Percentiles rank a stretch among this genome's conserved stretches.
Conservation (phyloP, 2,113 vertebrate species). For the Hystrix cristata region DNA sequence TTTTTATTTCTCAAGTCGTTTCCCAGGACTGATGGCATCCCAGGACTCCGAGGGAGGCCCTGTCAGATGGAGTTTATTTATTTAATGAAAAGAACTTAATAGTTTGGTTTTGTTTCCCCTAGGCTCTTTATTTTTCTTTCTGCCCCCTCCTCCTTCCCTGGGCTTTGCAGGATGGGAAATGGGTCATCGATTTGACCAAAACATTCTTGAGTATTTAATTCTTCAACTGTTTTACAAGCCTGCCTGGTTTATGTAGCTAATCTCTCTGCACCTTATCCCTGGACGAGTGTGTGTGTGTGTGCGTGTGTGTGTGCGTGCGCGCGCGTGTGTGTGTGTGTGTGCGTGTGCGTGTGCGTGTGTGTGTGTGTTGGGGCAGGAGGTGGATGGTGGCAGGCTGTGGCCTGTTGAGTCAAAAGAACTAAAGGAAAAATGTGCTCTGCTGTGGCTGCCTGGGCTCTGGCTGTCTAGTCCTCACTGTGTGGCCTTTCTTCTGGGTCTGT, state of each 20-base stretch:
- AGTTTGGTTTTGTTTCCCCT: constrained; percentile 74
- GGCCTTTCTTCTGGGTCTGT: background rate
- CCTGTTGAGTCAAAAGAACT: background rate
- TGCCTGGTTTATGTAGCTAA: constrained; percentile 73
- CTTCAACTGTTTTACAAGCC: constrained; percentile 71
- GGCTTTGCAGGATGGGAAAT: constrained; percentile 64
- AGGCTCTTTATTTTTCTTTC: constrained; percentile 75
- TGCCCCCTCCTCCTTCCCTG: constrained; percentile 26
- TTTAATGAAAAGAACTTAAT: constrained; percentile 79
- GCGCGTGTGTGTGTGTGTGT: background rate
- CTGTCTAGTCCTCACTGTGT: background rate
- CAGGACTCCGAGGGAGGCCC: constrained; percentile 40
- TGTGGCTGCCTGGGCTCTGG: background rate
- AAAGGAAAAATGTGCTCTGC: background rate
- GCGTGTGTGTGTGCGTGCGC: background rate
- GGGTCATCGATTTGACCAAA: constrained; percentile 70
- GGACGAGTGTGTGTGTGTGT: background rate
- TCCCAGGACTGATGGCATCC: constrained; percentile 76
- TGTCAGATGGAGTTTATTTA: constrained; percentile 77
- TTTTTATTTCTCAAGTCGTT: constrained; percentile 54
- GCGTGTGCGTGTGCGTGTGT: background rate
- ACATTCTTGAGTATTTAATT: constrained; percentile 76
- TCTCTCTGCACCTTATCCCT: constrained; percentile 62
- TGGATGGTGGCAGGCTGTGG: background rate
- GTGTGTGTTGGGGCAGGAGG: background rate